These are phyloP conservation scores for Caenorhabditis imperialis DNA, from an alignment of 2,888 invertebrate genomes.

Conservation along the genomic window DNA sequence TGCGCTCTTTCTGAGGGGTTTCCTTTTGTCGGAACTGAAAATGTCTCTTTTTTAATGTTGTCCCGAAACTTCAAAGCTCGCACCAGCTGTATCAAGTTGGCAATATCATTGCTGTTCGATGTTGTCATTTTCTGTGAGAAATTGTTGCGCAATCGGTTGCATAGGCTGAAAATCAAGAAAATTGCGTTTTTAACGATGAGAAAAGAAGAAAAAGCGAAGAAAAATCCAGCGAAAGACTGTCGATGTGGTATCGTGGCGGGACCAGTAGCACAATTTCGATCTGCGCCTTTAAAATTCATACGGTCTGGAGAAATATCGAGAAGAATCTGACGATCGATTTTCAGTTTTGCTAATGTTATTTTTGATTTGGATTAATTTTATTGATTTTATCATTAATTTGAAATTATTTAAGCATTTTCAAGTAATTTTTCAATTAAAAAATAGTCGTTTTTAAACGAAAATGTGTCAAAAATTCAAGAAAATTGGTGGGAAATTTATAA, in stretches of 20 bases:
- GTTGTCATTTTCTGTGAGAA: constrained; percentile 42
- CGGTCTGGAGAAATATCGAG: constrained; percentile 5
- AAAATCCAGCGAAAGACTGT: background rate
- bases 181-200: too few relatives aligned
- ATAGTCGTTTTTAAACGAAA: too few relatives aligned
- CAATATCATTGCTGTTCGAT: constrained; percentile 53
- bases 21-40: constrained; percentile 37
- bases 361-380: too few relatives aligned
- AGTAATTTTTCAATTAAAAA: background rate
- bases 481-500: background rate
- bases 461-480: too few relatives aligned
- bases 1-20: constrained; percentile 20
- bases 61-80: too few relatives aligned
- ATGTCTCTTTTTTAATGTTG: too few relatives aligned
- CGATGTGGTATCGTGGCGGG: background rate
- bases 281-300: constrained; percentile 30
- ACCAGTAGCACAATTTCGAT: background rate
- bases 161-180: constrained; percentile 36
- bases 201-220: background rate
- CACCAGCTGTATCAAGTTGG: constrained; percentile 34
- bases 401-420: too few relatives aligned
- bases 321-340: background rate
- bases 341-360: constrained; percentile 2
- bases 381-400: too few relatives aligned
- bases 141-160: constrained; percentile 21